These are phyloP conservation scores for Osmerus eperlanus DNA, from an alignment of 2,113 vertebrate species.

Conservation along the genomic window DNA sequence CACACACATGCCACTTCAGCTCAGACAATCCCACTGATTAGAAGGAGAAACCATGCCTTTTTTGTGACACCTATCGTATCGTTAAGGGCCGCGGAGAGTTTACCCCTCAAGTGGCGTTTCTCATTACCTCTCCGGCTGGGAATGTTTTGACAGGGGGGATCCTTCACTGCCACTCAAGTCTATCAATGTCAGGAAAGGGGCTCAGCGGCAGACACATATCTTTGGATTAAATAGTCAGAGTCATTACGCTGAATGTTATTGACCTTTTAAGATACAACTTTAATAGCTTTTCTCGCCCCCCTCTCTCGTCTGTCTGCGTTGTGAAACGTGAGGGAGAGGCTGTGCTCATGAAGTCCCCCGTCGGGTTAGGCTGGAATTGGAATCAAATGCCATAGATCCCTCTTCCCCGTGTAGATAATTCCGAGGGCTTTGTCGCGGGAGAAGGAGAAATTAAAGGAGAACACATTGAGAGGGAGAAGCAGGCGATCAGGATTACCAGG, in stretches of 20 bases:
- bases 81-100: slow-evolving; percentile 67
- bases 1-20: slow-evolving; percentile 25
- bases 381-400: slow-evolving; percentile 69
- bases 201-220: slow-evolving; percentile 67
- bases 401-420: slow-evolving; percentile 48
- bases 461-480: slow-evolving; percentile 58
- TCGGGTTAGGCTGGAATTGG: slow-evolving; percentile 65
- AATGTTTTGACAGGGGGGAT: slow-evolving; percentile 78
- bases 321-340: slow-evolving; percentile 47
- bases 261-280: slow-evolving; percentile 73
- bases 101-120: slow-evolving; percentile 75
- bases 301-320: slow-evolving; percentile 27
- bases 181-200: slow-evolving; percentile 76
- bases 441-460: slow-evolving; percentile 55
- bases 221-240: slow-evolving; percentile 85
- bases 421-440: slow-evolving; percentile 51
- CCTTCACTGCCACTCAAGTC: slow-evolving; percentile 84
- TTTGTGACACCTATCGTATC: slow-evolving; percentile 69
- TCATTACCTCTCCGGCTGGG: slow-evolving; percentile 77
- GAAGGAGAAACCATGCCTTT: slow-evolving; percentile 70
- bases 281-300: slow-evolving; percentile 58
- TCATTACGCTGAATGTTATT: slow-evolving; percentile 69
- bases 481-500: slow-evolving; percentile 57
- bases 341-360: slow-evolving; percentile 63
- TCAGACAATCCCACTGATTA: slow-evolving; percentile 81